Percentiles rank a stretch among this genome's conserved stretches.
These are phyloP conservation scores for cat (Felis catus) DNA, from an alignment of 2,113 vertebrate species.

Conservation along the genomic window DNA sequence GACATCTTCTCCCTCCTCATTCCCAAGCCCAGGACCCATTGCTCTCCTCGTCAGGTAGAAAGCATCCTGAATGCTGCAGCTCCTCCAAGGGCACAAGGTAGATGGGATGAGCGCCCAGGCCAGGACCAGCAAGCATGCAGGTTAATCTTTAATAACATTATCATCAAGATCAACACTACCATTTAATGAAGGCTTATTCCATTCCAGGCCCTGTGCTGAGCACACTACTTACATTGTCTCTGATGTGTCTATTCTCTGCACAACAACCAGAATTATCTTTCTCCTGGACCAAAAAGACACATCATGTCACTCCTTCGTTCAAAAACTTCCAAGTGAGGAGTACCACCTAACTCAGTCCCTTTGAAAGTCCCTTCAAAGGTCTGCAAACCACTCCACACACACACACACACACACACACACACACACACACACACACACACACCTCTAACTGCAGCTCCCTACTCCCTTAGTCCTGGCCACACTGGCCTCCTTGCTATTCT, in stretches of 20 bases:
- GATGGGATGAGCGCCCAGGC: not conserved
- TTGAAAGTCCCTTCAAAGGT: not conserved
- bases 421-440: too few species aligned
- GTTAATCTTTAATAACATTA: not conserved
- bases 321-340: not conserved
- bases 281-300: not conserved
- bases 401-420: too few species aligned
- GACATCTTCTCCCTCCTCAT: not conserved
- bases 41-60: not conserved
- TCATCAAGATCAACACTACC: not conserved
- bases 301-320: not conserved
- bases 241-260: not conserved
- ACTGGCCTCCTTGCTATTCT: not conserved
- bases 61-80: not conserved
- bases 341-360: not conserved
- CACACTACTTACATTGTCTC: not conserved
- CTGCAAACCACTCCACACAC: not conserved
- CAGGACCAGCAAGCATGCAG: not conserved
- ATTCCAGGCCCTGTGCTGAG: not conserved
- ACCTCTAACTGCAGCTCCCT: not conserved
- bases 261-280: not conserved
- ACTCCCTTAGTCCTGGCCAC: not conserved
- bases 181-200: not conserved
- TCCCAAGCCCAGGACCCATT: not conserved
- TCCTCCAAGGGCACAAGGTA: not conserved